A percentile compares a stretch with the other conserved stretches of the same genome.
Conservation (phyloP, 2,113 vertebrate genomes). For the Abramis brama region DNA sequence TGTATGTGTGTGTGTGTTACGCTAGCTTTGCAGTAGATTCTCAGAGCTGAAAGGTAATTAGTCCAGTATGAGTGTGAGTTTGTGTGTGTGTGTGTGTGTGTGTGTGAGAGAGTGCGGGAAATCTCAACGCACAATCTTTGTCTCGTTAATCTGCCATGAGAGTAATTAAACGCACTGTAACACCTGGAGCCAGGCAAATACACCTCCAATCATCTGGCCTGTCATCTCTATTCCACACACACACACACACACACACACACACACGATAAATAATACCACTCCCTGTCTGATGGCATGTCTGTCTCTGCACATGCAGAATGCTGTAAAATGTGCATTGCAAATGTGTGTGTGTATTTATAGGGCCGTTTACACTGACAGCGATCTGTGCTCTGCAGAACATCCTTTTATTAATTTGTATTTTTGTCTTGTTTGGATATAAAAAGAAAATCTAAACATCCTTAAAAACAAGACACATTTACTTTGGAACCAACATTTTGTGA, state of each 20-base stretch:
- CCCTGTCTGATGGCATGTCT: not conserved
- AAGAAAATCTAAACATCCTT: not conserved
- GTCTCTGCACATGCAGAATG: not conserved
- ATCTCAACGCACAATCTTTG: constrained; percentile 29
- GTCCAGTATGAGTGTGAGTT: constrained; percentile 56
- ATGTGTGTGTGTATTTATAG: not conserved
- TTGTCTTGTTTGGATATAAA: not conserved
- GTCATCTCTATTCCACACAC: constrained; percentile 29
- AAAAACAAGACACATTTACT: not conserved
- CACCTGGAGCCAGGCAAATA: constrained; percentile 56
- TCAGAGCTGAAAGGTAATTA: constrained; percentile 56
- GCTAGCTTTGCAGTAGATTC: constrained; percentile 32
- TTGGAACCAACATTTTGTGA: not conserved
- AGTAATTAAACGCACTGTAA: constrained; percentile 61
- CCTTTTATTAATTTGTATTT: not conserved
- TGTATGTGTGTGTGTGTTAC: constrained; percentile 25
- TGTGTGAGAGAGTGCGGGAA: constrained; percentile 23
- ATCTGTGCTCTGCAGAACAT: not conserved
- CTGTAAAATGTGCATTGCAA: not conserved
- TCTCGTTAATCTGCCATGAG: constrained; percentile 61
- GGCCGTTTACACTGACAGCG: not conserved
- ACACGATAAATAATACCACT: not conserved
- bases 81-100: constrained; percentile 34
- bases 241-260: not conserved
- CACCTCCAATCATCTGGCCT: constrained; percentile 36